A percentile compares a stretch with the other conserved stretches of the same genome.
These are phyloP conservation scores for Belonocnema kinseyi DNA, from an alignment of 1,140 invertebrate genomes.

Conservation along the genomic window DNA sequence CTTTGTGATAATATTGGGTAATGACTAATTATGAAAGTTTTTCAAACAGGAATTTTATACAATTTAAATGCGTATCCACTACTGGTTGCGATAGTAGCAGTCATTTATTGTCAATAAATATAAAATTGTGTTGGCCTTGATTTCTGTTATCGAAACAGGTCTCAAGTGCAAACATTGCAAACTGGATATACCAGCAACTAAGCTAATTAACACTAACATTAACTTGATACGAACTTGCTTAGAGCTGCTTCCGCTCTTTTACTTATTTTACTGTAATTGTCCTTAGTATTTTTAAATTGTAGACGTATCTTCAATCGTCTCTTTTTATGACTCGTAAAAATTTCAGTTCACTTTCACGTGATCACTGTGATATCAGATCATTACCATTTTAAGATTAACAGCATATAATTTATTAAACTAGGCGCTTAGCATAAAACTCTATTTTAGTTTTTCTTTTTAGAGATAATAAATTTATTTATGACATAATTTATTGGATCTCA, in stretches of 20 bases:
- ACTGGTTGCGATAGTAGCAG: background rate
- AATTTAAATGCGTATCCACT: background rate
- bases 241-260: conserved; percentile 2
- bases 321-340: background rate
- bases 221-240: conserved; percentile 17
- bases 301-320: background rate
- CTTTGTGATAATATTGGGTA: conserved; percentile 9
- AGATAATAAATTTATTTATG: conserved; percentile 2
- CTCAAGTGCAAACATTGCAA: background rate
- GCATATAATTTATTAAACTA: conserved; percentile 16
- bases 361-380: conserved; percentile 4
- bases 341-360: conserved; percentile 15
- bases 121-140: conserved; percentile 1
- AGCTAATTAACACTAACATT: conserved; percentile 17
- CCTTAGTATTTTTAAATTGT: conserved; percentile 15
- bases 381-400: conserved; percentile 20
- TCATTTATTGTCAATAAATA: conserved; percentile 25
- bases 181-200: background rate
- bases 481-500: background rate
- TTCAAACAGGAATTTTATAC: background rate
- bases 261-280: conserved; percentile 21
- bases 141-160: conserved; percentile 28
- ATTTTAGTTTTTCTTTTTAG: background rate
- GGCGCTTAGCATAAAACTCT: background rate
- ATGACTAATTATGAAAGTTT: background rate